phyloP scores from a whole-genome alignment of 1,140 invertebrate species.

The Pseudomyrmex dendroicus region DNA sequence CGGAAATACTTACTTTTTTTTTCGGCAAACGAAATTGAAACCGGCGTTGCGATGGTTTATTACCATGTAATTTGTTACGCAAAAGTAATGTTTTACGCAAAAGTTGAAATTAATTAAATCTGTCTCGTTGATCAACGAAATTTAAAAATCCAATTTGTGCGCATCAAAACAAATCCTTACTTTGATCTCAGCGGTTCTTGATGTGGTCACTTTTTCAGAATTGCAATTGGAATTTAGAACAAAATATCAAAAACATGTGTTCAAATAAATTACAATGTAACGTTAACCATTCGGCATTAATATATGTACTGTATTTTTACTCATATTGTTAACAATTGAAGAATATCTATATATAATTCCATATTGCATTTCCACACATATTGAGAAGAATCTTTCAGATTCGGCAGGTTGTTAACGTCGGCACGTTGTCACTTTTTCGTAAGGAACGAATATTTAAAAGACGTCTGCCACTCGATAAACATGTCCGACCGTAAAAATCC shows the following conservation, averaged over 20 bases:
- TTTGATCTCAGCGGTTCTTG: conserved; percentile 1
- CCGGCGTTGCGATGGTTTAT: conserved; percentile 15
- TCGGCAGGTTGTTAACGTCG: not conserved
- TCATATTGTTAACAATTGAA: no score
- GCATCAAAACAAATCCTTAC: conserved; percentile 16
- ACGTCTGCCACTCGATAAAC: not conserved
- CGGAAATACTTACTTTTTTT: conserved; percentile 40
- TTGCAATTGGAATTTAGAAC: not conserved
- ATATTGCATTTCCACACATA: conserved; percentile 12
- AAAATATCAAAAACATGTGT: not conserved
- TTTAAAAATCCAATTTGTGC: conserved; percentile 6
- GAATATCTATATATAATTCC: not conserved
- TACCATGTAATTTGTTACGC: no score
- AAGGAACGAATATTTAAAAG: conserved; percentile 14
- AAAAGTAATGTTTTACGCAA: not conserved
- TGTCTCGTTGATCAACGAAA: not conserved
- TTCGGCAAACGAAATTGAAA: conserved; percentile 42
- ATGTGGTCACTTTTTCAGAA: not conserved
- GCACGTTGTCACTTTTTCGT: not conserved
- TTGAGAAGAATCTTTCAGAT: conserved; percentile 1
- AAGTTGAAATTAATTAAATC: conserved; percentile 45
- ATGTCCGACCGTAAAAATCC: conserved; percentile 39
- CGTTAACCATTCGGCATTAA: no score
- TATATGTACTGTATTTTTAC: no score
- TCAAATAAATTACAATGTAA: no score